phyloP scores from a whole-genome alignment of 2,113 vertebrate genomes.

The Ginglymostoma cirratum region DNA sequence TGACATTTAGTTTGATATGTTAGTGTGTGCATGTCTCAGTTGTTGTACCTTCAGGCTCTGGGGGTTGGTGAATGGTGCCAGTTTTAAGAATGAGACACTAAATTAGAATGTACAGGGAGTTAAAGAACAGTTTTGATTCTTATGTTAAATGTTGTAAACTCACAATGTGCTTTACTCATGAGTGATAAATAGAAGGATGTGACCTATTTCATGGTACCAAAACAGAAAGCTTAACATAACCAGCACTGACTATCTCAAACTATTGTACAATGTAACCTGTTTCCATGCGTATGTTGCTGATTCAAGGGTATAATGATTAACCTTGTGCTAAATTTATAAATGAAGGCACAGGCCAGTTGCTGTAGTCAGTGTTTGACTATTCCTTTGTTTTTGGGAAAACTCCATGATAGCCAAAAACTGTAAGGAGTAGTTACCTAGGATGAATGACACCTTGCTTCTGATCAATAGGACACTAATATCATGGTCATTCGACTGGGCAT shows the following conservation, averaged over 20 bases:
- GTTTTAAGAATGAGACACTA: background rate
- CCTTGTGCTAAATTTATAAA: background rate
- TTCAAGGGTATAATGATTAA: background rate
- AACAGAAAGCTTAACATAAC: background rate
- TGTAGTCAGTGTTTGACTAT: background rate
- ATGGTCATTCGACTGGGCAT: background rate
- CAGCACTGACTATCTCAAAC: background rate
- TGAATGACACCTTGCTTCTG: background rate
- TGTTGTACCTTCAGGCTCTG: background rate
- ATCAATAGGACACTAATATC: background rate
- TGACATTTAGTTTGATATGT: background rate
- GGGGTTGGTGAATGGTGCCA: background rate
- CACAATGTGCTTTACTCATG: background rate
- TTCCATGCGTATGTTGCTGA: background rate
- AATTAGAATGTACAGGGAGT: background rate
- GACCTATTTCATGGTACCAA: background rate
- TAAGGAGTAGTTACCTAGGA: background rate
- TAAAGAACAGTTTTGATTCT: background rate
- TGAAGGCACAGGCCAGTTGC: background rate
- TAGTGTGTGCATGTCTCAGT: background rate
- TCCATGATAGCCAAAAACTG: background rate
- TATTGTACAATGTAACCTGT: background rate
- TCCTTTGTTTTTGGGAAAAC: background rate
- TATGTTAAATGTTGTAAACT: background rate
- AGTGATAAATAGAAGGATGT: background rate